phyloP scores from a whole-genome alignment of 2,888 invertebrate genomes.

The Pollenia amentaria region DNA sequence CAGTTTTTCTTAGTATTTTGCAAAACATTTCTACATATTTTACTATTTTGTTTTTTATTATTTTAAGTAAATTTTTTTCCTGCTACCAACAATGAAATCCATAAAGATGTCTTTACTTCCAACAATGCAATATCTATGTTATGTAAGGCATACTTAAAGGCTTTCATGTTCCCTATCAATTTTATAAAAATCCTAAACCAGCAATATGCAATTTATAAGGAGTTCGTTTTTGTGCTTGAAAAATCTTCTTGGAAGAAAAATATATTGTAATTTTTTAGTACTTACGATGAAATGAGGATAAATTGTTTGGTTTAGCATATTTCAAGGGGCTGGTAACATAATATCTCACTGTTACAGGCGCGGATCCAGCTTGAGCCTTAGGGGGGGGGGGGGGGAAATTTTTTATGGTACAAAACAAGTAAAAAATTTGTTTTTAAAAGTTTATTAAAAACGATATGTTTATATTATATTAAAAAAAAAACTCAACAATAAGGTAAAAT shows the following conservation, averaged over 20 bases:
- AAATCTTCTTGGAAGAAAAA: background rate
- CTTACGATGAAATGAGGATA: too few relatives aligned
- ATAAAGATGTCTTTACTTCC: background rate
- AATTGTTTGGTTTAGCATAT: background rate
- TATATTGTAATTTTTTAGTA: background rate
- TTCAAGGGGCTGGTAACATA: background rate
- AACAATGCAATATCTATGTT: background rate
- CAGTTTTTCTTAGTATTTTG: too few relatives aligned
- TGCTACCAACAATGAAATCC: background rate
- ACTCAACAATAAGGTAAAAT: too few relatives aligned
- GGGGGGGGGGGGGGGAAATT: too few relatives aligned
- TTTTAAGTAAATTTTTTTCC: background rate
- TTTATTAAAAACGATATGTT: too few relatives aligned
- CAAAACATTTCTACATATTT: conserved; percentile 6
- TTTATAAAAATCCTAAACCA: background rate
- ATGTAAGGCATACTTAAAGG: conserved; percentile 38
- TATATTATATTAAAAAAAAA: too few relatives aligned
- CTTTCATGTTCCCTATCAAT: background rate
- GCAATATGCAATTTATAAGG: background rate
- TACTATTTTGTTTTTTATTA: background rate
- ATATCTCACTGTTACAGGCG: background rate
- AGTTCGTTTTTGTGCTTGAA: background rate
- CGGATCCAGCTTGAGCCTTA: too few relatives aligned
- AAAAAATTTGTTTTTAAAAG: too few relatives aligned
- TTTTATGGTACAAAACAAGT: too few relatives aligned